Percentiles rank a stretch among this genome's conserved stretches.
Conservation (phyloP, 2,797 vertebrate genomes). For the Semaprochilodus insignis region DNA sequence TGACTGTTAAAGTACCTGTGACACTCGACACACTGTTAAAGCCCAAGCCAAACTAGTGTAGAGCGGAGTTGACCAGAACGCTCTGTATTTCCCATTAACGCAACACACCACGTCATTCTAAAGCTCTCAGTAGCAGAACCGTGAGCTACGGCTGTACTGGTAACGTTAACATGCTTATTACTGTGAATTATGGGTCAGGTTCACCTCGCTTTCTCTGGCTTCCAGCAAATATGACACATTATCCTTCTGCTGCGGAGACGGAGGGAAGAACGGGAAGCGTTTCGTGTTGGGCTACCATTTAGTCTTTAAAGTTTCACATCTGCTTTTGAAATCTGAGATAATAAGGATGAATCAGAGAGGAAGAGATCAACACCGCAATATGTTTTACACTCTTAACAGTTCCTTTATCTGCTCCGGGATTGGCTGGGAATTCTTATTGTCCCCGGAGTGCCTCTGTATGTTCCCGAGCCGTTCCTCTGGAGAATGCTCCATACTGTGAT, state of each 20-base stretch:
- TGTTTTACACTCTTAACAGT: too few relatives aligned
- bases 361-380: background rate
- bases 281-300: too few relatives aligned
- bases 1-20: conserved; percentile 20
- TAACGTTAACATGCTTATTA: conserved; percentile 22
- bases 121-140: background rate
- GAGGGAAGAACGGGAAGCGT: too few relatives aligned
- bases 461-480: conserved; percentile 11
- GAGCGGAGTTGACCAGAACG: background rate
- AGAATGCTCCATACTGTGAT: conserved; percentile 19
- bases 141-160: background rate
- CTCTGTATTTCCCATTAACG: conserved; percentile 39
- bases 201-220: background rate
- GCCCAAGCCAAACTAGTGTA: background rate
- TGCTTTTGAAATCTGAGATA: background rate
- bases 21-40: conserved; percentile 13
- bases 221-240: background rate
- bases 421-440: background rate
- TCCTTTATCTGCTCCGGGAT: background rate
- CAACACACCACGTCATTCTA: conserved; percentile 26
- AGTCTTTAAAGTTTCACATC: too few relatives aligned
- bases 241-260: background rate
- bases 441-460: conserved; percentile 15
- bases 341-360: background rate
- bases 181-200: conserved; percentile 15